Percentiles rank a stretch among this genome's conserved stretches.
Conservation (phyloP, 2,888 invertebrate species). For the Parnassius smintheus region DNA sequence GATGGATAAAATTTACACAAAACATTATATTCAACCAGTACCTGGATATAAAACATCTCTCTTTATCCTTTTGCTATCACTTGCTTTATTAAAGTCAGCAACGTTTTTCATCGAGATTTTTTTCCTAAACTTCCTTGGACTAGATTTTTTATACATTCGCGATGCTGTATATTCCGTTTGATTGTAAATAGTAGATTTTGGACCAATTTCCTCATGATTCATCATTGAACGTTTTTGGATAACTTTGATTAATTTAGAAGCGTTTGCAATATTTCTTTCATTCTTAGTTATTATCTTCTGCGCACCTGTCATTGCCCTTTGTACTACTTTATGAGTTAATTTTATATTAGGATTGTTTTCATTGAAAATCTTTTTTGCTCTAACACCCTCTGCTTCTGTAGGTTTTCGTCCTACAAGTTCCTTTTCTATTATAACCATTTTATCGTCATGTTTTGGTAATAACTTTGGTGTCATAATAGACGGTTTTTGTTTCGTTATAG, state of each 20-base stretch:
- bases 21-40: not conserved
- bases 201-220: constrained; percentile 24
- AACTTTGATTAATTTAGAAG: constrained; percentile 27
- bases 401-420: constrained; percentile 18
- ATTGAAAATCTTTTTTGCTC: constrained; percentile 23
- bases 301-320: constrained; percentile 43
- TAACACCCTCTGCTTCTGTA: constrained; percentile 11
- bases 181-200: not conserved
- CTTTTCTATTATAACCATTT: constrained; percentile 12
- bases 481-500: not conserved
- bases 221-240: constrained; percentile 36
- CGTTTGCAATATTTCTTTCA: constrained; percentile 30
- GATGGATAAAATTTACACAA: no score
- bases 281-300: constrained; percentile 43
- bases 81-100: not conserved
- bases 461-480: not conserved
- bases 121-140: constrained; percentile 26
- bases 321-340: constrained; percentile 41
- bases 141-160: constrained; percentile 15
- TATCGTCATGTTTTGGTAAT: constrained; percentile 18
- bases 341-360: constrained; percentile 32
- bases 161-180: constrained; percentile 4
- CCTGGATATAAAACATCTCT: constrained; percentile 12
- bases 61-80: constrained; percentile 10
- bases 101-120: constrained; percentile 36